Base-by-base conservation (phyloP, 2,113 vertebrate genomes). In the Capreolus pygargus region DNA sequence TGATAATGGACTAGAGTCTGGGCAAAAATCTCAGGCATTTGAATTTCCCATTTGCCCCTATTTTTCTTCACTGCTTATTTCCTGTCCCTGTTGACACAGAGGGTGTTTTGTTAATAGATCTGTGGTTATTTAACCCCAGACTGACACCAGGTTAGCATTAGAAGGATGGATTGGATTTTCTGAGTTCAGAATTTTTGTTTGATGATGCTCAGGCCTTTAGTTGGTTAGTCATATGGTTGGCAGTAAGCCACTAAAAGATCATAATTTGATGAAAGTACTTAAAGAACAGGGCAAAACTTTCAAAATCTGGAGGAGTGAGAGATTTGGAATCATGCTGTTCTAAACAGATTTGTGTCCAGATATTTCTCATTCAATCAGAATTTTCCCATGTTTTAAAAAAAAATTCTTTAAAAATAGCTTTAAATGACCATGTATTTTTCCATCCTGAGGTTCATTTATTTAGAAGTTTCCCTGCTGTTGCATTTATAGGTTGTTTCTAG, bases 111-210 rank as follows among this genome's bases (percentile, higher is more conserved):
- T 87, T 95, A 92, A 60, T 79, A 70, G 36, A 50, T 86, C 91
- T 87, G 43, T 86, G 55, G 43, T 95, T 96, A 67, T 96, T 95
- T 78, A 36, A 84, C 36, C 47, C 14, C 3, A 47, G n/a, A 43
- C 50, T 5, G 6, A 92, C 21, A 10, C n/a, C 33, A 78, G n/a
- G 47, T 91, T 97, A 97, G 87, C 84, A 54, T 86, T 89, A 47
- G 50, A 86, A 97, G 52, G 60, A 54, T 79, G 54, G 60, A 57
- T 92, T 95, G 61, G 25, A 78, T 78, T 95, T 93, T 96, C 45
- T 33, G 43, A 94, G 60, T 94, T 97, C 60, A 97, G 36, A 96
- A 74, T 89, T 92, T 94, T 89, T 91, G 52, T 93, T 95, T 82
- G 47, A 33, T 89, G 87, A 50, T 94, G 11, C 23, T 89, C 33